These are phyloP conservation scores for Ectropis crepuscularia DNA, from an alignment of 2,888 invertebrate genomes.

Conservation along the genomic window DNA sequence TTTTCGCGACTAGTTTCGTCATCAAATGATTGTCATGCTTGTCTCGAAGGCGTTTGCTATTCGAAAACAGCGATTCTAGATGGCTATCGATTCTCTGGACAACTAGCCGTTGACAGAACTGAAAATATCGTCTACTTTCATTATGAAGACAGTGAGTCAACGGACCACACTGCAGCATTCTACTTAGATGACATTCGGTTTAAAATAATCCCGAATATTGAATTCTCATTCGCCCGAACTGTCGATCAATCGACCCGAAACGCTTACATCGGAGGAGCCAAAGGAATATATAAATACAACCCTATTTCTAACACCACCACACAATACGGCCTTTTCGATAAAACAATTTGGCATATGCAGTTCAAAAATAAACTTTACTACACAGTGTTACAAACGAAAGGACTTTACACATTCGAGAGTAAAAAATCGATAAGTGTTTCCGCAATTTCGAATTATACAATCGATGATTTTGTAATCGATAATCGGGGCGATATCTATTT, in stretches of 20 bases:
- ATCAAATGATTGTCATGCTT: slow-evolving; percentile 59
- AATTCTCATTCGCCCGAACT: slow-evolving; percentile 65
- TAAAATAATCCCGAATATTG: slow-evolving; percentile 53
- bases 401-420: slow-evolving; percentile 55
- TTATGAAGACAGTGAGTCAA: slow-evolving; percentile 52
- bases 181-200: slow-evolving; percentile 61
- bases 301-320: slow-evolving; percentile 50
- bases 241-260: slow-evolving; percentile 62
- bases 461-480: slow-evolving; percentile 71
- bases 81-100: slow-evolving; percentile 61
- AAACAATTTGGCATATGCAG: slow-evolving; percentile 70
- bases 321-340: slow-evolving; percentile 54
- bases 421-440: slow-evolving; percentile 51
- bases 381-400: slow-evolving; percentile 56
- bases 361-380: slow-evolving; percentile 63
- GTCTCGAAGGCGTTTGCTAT: slow-evolving; percentile 65
- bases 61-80: slow-evolving; percentile 56
- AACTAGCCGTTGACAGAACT: slow-evolving; percentile 64
- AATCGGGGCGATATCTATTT: slow-evolving; percentile 65
- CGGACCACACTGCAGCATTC: slow-evolving; percentile 62
- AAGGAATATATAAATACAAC: slow-evolving; percentile 62
- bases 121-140: slow-evolving; percentile 67
- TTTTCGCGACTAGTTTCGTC: slow-evolving; percentile 18
- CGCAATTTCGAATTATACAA: slow-evolving; percentile 54
- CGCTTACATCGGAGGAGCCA: slow-evolving; percentile 61